Base-by-base conservation (phyloP, 2,797 vertebrate genomes). In the Coracias cyanogaster region DNA sequence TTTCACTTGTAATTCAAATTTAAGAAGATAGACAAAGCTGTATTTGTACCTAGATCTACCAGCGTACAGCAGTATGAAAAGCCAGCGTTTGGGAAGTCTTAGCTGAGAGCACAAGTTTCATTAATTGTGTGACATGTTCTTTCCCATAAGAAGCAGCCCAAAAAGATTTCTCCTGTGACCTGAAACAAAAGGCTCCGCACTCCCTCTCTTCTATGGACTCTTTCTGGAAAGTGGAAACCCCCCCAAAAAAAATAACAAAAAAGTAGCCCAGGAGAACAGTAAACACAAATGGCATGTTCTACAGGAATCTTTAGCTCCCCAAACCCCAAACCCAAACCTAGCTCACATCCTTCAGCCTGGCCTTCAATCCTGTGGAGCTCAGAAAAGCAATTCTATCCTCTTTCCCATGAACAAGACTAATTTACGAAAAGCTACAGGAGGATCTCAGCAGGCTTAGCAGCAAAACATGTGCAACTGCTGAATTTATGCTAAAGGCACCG, bases 371-470 rank as follows among this genome's bases (percentile, higher is more conserved):
- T 64, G 58, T 0, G 13, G 58, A 93, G 55, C 67, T 81, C 89
- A 85, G 64, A 49, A 13, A n/a, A 87, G 66, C 64, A 64, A 91
- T 88, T 91, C 82, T 49, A 72, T 28, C 65, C 76, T 74, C 82
- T 74, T 91, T 95, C 89, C 89, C 87, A 94, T 0, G 57, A 91
- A 93, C 69, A 76, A 88, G 82, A 65, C 45, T 61, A 84, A 95
- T 93, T 97, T 51, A 86, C 86, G 82, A 84, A 94, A 86, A 90
- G 60, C 83, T 90, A 62, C 70, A 92, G 85, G 60, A 95, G 81
- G 71, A 96, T 93, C 92, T 95, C 95, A 90, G 90, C 94, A 94
- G 95, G 92, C 93, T 97, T 86, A 94, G 82, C 83, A 93, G 90
- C 46, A 89, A 77, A 96, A 96, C 89, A 94, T 26, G 88, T 94